Conservation (phyloP, 35 echinoderm and acorn worm species). For the Hemicentrotus pulcherrimus region DNA sequence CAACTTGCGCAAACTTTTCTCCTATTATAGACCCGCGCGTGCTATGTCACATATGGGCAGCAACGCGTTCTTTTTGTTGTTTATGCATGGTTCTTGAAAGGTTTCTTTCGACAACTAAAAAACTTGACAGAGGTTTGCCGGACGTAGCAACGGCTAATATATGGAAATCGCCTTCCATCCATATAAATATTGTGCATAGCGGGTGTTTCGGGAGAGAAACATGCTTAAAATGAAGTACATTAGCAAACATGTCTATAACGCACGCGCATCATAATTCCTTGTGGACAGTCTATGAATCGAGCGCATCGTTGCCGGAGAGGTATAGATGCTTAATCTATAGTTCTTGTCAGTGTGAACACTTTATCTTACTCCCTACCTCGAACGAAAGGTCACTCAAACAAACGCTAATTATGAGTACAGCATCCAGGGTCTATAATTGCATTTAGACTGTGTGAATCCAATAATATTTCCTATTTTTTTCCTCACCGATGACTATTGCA, state of each 20-base stretch:
- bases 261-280: neutral
- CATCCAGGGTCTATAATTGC: slow-evolving; percentile 11
- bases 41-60: too few species aligned
- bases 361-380: neutral
- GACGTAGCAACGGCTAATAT: too few species aligned
- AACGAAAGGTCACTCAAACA: slow-evolving; percentile 42
- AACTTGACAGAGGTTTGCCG: too few species aligned
- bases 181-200: too few species aligned
- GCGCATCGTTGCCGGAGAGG: neutral
- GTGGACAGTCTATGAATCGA: neutral
- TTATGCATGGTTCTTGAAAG: too few species aligned
- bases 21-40: too few species aligned
- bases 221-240: neutral
- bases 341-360: neutral
- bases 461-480: slow-evolving; percentile 26
- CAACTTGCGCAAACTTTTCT: neutral
- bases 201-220: neutral
- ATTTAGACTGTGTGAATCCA: slow-evolving; percentile 33
- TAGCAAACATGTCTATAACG: neutral
- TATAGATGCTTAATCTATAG: neutral
- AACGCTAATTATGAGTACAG: slow-evolving; percentile 26
- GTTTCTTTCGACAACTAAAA: too few species aligned
- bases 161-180: too few species aligned
- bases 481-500: neutral
- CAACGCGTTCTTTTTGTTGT: too few species aligned